Evolutionary conservation across 2,888 invertebrate genomes (phyloP), one percentile per base, ranked within the genome.

Genomic region (Drosophila kambysellisi): DNA sequence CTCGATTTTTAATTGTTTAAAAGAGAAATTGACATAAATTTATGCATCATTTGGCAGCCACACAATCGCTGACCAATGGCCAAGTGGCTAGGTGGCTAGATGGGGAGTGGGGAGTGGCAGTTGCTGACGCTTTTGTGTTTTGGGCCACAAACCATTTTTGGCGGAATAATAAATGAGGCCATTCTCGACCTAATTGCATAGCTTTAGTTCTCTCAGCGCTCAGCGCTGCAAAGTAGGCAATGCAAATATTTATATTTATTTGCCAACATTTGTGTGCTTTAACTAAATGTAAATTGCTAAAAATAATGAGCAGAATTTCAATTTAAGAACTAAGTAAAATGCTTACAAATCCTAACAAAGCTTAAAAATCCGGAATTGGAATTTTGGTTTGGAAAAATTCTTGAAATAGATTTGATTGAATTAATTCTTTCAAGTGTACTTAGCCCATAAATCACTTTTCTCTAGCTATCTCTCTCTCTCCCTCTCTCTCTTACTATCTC

Each of bases 21-120:
- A 74, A 75, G 69, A 70, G 83, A 84, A 87, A 76, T 81, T 85
- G 86, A 76, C 86, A 88, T 85, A 69, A 85, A 84, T 85, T 85
- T 78, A 81, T 88, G 81, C 81, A 88, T 79, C 72, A 75, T 77
- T 77, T 76, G 71, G 66, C 72, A 69, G 65, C 58, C 69, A 48
- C 63, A 80, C 69, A 79, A 72, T 73, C n/a, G 61, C 30, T 53
- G 72, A 74, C 79, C 77, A 76, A 76, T 76, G 66, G 59, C 60
- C 54, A 39, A 20, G 17, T 33, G 33, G 17, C 46, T 9, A 17
- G 0, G 9, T 33, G 33, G 17, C 46, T 9, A 17, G 0, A 5
- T 9, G 41, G 17, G 11, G 32, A 1, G 2, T 35, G 12, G 25
- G 11, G 4, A 5, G 57, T 20, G 43, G 25, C 37, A 2, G 43